These are phyloP conservation scores for Callaeas wilsoni DNA, from an alignment of 2,113 vertebrate genomes.

Conservation along the genomic window DNA sequence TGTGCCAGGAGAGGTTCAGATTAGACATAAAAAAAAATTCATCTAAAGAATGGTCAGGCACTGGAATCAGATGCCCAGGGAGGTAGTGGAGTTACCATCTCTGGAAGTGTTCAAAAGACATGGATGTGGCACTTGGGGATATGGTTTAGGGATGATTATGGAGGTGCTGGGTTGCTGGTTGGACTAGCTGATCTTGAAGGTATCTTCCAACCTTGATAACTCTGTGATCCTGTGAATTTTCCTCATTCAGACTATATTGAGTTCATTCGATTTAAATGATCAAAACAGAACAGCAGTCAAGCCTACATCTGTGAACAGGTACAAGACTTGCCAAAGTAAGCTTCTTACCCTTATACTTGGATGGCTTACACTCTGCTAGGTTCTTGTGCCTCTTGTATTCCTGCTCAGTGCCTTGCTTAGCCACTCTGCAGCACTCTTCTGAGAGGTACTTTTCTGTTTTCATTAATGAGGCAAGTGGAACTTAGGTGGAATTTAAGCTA, in stretches of 20 bases:
- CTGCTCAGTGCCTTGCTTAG: neutral
- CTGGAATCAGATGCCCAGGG: neutral
- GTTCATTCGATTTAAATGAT: neutral
- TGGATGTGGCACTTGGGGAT: neutral
- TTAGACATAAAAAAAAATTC: neutral
- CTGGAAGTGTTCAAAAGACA: neutral
- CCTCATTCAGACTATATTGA: neutral
- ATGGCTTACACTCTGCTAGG: neutral
- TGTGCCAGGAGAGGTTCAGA: neutral
- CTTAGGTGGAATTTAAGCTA: slow-evolving; percentile 32
- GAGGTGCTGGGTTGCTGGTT: neutral
- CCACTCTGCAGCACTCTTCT: neutral
- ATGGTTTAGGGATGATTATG: neutral
- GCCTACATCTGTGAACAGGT: neutral
- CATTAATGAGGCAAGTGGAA: neutral
- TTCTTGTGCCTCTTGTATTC: neutral
- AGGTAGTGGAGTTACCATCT: neutral
- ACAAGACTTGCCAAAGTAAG: neutral
- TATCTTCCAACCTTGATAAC: neutral
- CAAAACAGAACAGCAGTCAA: neutral
- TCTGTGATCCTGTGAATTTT: neutral
- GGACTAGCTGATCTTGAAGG: neutral
- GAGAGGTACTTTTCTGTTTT: neutral
- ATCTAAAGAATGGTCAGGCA: neutral
- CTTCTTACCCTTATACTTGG: neutral